Evolutionary conservation across 2,113 vertebrate genomes (phyloP).

Genomic region (Zingel zingel): DNA sequence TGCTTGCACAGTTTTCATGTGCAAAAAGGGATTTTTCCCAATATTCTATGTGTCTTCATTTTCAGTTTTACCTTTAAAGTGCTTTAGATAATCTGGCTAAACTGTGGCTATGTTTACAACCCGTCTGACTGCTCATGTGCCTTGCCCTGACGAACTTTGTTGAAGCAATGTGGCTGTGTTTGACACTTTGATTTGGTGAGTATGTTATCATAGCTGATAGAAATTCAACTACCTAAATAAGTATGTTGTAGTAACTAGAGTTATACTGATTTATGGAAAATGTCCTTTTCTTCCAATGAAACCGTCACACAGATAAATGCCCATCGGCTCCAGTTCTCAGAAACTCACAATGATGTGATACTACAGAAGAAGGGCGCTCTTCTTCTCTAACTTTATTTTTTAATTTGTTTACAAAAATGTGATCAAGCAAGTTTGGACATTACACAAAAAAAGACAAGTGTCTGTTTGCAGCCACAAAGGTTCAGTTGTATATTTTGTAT

Average conservation of each 20-base stretch:
- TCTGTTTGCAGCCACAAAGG: slow-evolving; percentile 30
- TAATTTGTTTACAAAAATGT: slow-evolving; percentile 27
- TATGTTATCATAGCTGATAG: not conserved
- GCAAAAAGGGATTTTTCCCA: too few relatives aligned
- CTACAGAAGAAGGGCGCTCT: not conserved
- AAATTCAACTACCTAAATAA: not conserved
- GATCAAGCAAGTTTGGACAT: slow-evolving; percentile 33
- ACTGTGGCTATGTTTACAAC: not conserved
- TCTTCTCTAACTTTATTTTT: not conserved
- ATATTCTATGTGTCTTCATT: too few relatives aligned
- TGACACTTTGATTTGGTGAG: not conserved
- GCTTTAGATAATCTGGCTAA: not conserved
- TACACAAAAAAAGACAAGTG: not conserved
- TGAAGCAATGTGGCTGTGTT: not conserved
- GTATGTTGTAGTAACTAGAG: not conserved
- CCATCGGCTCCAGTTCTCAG: slow-evolving; percentile 7
- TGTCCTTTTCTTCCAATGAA: not conserved
- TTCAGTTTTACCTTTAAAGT: not conserved
- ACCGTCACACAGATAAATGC: not conserved
- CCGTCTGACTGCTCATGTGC: not conserved
- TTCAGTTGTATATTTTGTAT: slow-evolving; percentile 28
- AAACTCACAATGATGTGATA: slow-evolving; percentile 1
- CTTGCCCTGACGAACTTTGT: not conserved
- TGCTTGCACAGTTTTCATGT: too few relatives aligned
- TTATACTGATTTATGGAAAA: not conserved